Evolutionary conservation across 2,888 invertebrate genomes (phyloP).

Genomic region (Neoaliturus tenellus): DNA sequence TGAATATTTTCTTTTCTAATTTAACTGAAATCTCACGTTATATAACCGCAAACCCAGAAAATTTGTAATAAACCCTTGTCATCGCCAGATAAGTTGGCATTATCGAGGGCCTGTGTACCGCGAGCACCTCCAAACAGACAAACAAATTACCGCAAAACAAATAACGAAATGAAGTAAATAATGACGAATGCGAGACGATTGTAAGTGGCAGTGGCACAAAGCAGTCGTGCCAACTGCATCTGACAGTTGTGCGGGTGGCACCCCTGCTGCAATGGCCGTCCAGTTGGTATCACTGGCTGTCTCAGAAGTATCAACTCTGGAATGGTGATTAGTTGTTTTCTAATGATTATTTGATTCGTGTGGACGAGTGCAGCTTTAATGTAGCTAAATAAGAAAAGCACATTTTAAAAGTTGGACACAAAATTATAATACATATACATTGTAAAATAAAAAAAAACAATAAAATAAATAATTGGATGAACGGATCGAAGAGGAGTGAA

Average conservation of each 20-base stretch:
- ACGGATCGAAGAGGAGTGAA: no score
- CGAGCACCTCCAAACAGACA: neutral
- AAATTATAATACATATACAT: no score
- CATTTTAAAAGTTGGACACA: no score
- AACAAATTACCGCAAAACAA: conserved; percentile 27
- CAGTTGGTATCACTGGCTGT: neutral
- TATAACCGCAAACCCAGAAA: neutral
- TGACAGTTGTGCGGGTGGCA: conserved; percentile 26
- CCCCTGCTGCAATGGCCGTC: neutral
- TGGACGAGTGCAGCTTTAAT: no score
- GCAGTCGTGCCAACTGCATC: neutral
- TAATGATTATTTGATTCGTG: no score
- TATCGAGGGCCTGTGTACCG: neutral
- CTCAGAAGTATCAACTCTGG: neutral
- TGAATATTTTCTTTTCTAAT: no score
- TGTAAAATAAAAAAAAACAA: no score
- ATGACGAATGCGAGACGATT: conserved; percentile 30
- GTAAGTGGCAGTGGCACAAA: conserved; percentile 27
- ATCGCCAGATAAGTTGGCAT: neutral
- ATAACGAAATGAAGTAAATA: conserved; percentile 36
- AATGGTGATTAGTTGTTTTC: no score
- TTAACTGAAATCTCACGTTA: neutral
- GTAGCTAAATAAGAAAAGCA: no score
- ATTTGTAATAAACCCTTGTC: neutral
- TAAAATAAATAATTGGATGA: no score